Evolutionary conservation across 2,113 vertebrate species (phyloP).

Genomic region (Heloderma charlesbogerti): DNA sequence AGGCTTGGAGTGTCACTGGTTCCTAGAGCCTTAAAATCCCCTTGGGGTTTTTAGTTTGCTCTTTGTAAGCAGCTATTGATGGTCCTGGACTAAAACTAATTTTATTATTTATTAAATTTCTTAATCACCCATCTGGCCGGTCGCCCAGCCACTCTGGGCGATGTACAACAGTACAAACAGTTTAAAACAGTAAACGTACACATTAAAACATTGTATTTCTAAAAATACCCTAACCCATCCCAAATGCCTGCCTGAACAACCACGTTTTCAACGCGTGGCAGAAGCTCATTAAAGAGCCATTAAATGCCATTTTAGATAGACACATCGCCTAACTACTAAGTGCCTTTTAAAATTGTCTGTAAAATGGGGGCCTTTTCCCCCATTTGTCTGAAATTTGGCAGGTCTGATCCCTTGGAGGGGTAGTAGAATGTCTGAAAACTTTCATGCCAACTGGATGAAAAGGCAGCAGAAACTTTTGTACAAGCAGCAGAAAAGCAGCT

Average conservation of each 20-base stretch:
- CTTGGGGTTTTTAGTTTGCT: not conserved
- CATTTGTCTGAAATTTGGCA: not conserved
- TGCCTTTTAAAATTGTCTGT: not conserved
- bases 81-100: not conserved
- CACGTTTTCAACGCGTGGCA: too few species aligned
- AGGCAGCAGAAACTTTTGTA: not conserved
- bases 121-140: too few species aligned
- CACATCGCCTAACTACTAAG: not conserved
- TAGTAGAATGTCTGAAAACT: not conserved
- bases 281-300: too few species aligned
- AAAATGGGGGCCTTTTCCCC: not conserved
- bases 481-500: not conserved
- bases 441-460: not conserved
- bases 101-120: too few species aligned
- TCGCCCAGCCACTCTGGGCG: too few species aligned
- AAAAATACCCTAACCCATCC: too few species aligned
- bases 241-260: too few species aligned
- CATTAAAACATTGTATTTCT: too few species aligned
- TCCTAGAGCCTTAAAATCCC: not conserved
- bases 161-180: too few species aligned
- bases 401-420: not conserved
- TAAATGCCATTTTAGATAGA: not conserved
- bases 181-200: too few species aligned
- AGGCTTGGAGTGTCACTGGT: not conserved
- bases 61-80: not conserved